Evolutionary conservation across 2,113 vertebrate genomes (phyloP).

Genomic region (Budorcas taxicolor): DNA sequence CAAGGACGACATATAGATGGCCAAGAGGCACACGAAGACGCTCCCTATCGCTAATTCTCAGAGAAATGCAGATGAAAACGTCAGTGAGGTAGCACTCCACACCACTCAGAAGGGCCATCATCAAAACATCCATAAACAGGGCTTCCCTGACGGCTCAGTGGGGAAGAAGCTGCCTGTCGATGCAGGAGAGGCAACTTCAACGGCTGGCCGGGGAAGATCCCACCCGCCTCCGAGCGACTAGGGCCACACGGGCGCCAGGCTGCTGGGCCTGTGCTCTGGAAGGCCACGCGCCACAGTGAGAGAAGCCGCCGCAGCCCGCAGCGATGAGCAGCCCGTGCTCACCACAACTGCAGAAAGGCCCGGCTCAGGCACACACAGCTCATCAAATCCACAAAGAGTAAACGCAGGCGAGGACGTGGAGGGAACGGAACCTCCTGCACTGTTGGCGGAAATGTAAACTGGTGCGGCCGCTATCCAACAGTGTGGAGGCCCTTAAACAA

Average conservation of each 20-base stretch:
- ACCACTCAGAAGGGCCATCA: not conserved
- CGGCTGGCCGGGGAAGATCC: not conserved
- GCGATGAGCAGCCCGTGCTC: not conserved
- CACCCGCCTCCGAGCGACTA: not conserved
- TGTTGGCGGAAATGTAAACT: fast-evolving
- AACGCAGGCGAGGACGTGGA: not conserved
- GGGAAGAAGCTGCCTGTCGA: not conserved
- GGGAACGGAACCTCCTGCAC: not conserved
- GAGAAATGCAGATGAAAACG: not conserved
- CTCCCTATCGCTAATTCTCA: not conserved
- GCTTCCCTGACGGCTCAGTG: not conserved
- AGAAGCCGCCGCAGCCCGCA: not conserved
- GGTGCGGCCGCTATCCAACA: fast-evolving
- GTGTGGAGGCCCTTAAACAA: not conserved
- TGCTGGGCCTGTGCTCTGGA: not conserved
- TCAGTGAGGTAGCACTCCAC: not conserved
- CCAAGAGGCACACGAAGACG: not conserved
- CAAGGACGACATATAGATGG: not conserved
- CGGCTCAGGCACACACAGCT: not conserved
- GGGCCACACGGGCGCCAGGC: fast-evolving
- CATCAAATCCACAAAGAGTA: not conserved
- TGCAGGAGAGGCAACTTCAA: not conserved
- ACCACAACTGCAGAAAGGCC: not conserved
- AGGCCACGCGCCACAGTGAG: fast-evolving
- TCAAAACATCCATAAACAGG: not conserved